These are phyloP conservation scores for Cotesia typhae DNA, from an alignment of 1,140 invertebrate species.

Conservation along the genomic window DNA sequence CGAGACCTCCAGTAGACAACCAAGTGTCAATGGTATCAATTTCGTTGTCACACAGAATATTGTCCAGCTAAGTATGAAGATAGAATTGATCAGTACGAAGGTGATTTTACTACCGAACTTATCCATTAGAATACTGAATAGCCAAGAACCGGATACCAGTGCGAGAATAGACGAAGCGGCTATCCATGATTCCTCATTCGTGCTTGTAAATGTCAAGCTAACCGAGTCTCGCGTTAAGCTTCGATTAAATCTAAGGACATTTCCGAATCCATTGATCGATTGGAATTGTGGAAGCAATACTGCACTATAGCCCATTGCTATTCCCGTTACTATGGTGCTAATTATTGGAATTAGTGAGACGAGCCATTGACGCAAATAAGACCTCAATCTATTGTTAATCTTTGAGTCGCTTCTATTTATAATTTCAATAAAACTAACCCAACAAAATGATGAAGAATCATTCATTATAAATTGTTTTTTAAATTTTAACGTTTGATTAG, in stretches of 20 bases:
- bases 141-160: slow-evolving; percentile 70
- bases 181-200: slow-evolving; percentile 71
- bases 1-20: slow-evolving; percentile 75
- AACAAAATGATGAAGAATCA: neutral
- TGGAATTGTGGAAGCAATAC: slow-evolving; percentile 71
- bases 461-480: neutral
- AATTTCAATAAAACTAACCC: neutral
- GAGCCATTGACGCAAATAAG: slow-evolving; percentile 57
- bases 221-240: slow-evolving; percentile 3
- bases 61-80: slow-evolving; percentile 75
- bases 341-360: slow-evolving; percentile 68
- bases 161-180: slow-evolving; percentile 70
- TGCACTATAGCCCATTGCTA: slow-evolving; percentile 71
- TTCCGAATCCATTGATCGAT: slow-evolving; percentile 19
- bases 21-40: slow-evolving; percentile 68
- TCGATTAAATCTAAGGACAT: slow-evolving; percentile 51
- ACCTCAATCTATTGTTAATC: slow-evolving; percentile 20
- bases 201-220: slow-evolving; percentile 42
- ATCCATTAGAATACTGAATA: slow-evolving; percentile 72
- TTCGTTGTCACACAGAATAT: slow-evolving; percentile 67
- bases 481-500: too few relatives aligned
- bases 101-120: slow-evolving; percentile 73
- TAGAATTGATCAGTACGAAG: slow-evolving; percentile 69
- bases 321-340: slow-evolving; percentile 66
- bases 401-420: neutral